Conservation (phyloP, 2,113 vertebrate species). For the Murina feae region DNA sequence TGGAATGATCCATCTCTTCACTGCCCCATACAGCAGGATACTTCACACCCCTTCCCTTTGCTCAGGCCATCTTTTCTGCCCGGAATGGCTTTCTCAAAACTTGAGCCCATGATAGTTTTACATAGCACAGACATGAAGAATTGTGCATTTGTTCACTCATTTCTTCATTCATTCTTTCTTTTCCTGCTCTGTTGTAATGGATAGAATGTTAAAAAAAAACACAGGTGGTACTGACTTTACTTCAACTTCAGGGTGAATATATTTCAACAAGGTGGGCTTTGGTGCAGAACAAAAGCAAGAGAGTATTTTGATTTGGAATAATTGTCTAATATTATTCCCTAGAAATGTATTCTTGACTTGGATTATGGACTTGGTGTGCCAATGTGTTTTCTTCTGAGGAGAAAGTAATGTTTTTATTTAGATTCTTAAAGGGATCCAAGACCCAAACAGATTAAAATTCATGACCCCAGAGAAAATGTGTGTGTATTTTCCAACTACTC, state of each 20-base stretch:
- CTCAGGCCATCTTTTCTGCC: not conserved
- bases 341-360: not conserved
- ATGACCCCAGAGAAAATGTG: not conserved
- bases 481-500: not conserved
- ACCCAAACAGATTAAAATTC: not conserved
- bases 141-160: not conserved
- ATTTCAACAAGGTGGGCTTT: not conserved
- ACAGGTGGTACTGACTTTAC: not conserved
- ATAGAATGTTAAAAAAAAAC: not conserved
- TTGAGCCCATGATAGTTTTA: not conserved
- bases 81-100: not conserved
- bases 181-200: not conserved
- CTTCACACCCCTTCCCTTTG: not conserved
- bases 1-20: not conserved
- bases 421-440: not conserved
- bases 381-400: not conserved
- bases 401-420: not conserved
- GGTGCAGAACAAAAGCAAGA: not conserved
- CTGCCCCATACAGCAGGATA: fast-evolving
- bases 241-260: not conserved
- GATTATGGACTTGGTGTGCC: not conserved
- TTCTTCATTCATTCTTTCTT: not conserved
- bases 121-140: not conserved
- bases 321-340: not conserved
- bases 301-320: not conserved